Evolutionary conservation across 2,888 invertebrate genomes (phyloP).

Genomic region (Lampropteryx suffumata): DNA sequence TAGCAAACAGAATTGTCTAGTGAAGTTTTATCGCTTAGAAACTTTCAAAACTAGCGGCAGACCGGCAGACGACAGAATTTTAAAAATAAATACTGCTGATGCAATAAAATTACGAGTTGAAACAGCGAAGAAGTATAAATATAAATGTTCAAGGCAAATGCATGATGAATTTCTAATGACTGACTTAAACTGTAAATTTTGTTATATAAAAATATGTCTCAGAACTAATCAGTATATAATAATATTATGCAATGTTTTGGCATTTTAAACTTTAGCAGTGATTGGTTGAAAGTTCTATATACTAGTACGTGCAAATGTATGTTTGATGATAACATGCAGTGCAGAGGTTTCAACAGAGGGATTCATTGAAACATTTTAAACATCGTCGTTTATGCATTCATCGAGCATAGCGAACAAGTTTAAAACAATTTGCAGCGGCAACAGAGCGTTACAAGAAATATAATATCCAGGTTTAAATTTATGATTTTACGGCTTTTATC

Average conservation of each 20-base stretch:
- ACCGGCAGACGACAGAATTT: background rate
- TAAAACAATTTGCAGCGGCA: conserved; percentile 2
- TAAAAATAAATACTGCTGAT: conserved; percentile 29
- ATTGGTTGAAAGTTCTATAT: no score
- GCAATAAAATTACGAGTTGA: conserved; percentile 21
- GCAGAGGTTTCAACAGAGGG: no score
- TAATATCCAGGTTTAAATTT: background rate
- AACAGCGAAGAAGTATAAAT: conserved; percentile 18
- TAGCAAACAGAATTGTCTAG: background rate
- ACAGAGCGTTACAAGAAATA: conserved; percentile 8
- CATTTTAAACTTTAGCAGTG: no score
- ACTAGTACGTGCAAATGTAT: no score
- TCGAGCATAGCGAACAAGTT: background rate
- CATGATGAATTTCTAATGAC: background rate
- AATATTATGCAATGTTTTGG: no score
- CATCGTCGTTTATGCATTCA: background rate
- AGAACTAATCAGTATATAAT: no score
- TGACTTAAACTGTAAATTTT: no score
- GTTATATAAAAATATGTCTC: no score
- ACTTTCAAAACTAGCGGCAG: conserved; percentile 22
- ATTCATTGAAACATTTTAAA: background rate
- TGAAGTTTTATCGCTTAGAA: background rate
- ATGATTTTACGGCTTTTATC: no score
- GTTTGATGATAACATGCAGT: no score
- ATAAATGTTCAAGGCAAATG: conserved; percentile 1